These are phyloP conservation scores for Mormyrops attenuatus DNA, from an alignment of 2,797 vertebrate genomes.

Conservation along the genomic window DNA sequence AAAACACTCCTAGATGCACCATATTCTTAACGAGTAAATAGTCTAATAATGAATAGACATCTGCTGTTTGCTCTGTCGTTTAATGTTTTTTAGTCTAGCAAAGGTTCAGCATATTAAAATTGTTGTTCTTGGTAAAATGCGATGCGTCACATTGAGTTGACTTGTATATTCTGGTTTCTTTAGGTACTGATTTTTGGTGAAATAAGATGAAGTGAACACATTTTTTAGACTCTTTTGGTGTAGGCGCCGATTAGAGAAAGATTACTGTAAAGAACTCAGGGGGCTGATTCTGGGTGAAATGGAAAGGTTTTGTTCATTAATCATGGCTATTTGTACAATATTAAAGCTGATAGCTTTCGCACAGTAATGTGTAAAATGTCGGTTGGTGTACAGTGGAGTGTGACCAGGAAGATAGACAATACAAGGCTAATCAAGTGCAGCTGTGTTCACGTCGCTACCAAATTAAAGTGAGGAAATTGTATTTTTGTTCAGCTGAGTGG, in stretches of 20 bases:
- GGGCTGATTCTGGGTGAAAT: background rate
- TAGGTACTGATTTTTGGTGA: background rate
- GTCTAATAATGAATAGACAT: background rate
- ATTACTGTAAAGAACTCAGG: background rate
- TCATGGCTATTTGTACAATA: conserved; percentile 19
- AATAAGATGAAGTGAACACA: background rate
- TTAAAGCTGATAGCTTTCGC: conserved; percentile 19
- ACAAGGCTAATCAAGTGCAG: conserved; percentile 14
- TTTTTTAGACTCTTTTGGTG: background rate
- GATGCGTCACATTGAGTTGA: background rate
- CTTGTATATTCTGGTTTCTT: background rate
- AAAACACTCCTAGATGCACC: background rate
- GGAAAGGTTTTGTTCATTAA: conserved; percentile 16
- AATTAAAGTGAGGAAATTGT: conserved; percentile 17
- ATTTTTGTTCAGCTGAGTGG: conserved; percentile 24
- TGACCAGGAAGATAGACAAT: conserved; percentile 10
- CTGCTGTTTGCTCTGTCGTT: background rate
- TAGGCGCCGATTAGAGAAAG: background rate
- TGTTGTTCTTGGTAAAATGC: background rate
- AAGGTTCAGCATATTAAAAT: background rate
- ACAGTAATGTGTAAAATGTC: conserved; percentile 10
- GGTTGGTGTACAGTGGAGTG: background rate
- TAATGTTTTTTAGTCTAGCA: background rate
- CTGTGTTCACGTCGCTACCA: conserved; percentile 12
- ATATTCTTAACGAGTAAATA: conserved; percentile 3